Evolutionary conservation across 2,888 invertebrate genomes (phyloP), one percentile per base, ranked within the genome.

Genomic region (Aleiodes testaceus): DNA sequence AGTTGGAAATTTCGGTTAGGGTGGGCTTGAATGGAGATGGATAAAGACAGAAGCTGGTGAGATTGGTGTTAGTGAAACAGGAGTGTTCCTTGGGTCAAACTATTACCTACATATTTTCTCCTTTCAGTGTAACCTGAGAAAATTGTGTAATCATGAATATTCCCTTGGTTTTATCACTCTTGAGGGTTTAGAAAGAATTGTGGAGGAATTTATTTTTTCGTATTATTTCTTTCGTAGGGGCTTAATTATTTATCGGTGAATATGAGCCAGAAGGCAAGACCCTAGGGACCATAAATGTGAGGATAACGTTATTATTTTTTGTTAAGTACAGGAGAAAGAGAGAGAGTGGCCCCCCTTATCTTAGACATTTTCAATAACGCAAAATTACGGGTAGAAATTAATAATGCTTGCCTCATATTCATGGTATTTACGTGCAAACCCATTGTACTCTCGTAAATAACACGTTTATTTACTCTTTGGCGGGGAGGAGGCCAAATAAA

Each of bases 361-460:
- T 79, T 79, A 77, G 81, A 77, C 72, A 80, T 79, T 81, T 81
- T 80, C 81, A 82, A 82, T 82, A 81, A 81, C 78, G 79, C 75
- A 65, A 79, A 82, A 82, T 81, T 79, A 81, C 80, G 76, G 76
- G 72, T 49, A 71, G 76, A 78, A 80, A 82, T 82, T 82, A 81
- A 82, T 81, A 82, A 80, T 79, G 77, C 77, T 53, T 71, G 77
- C 72, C 30, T 78, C 78, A 81, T 80, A 81, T 82, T 80, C 80
- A 80, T 76, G 76, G 72, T 78, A 74, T 59, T 72, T 72, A 73
- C 69, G 73, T 63, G 53, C 55, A 66, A 72, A 63, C 66, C 45
- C 74, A 59, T 59, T 59, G 30, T 59, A 59, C 42, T 16, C 68
- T 64, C 68, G 75, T 76, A 80, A 80, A 79, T 79, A 81, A 78